A percentile compares a stretch with the other conserved stretches of the same genome.
These are phyloP conservation scores for Amniataba percoides DNA, from an alignment of 2,797 vertebrate species.

Conservation along the genomic window DNA sequence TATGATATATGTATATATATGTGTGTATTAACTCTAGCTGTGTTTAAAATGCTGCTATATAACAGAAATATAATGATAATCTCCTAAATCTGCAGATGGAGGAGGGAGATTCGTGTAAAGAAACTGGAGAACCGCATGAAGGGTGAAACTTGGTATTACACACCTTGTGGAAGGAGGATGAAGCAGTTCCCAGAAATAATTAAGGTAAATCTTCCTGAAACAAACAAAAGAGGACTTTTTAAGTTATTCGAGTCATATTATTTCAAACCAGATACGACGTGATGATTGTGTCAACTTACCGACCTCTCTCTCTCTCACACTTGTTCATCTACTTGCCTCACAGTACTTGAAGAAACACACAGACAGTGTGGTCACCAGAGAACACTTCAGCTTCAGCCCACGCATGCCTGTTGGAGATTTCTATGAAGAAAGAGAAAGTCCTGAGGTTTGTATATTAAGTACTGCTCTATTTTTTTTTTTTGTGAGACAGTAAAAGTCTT, in stretches of 20 bases:
- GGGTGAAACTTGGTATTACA: conserved; percentile 98
- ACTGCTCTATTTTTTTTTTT: background rate
- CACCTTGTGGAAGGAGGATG: conserved; percentile 96
- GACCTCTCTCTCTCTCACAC: background rate
- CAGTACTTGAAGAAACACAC: conserved; percentile 94
- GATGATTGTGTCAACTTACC: background rate
- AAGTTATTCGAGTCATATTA: background rate
- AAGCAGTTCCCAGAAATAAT: conserved; percentile 98
- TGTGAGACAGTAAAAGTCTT: background rate
- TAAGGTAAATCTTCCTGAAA: conserved; percentile 85
- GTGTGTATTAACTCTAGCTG: too few species aligned
- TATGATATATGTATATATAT: too few species aligned
- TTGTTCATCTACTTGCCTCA: background rate
- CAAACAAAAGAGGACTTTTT: background rate
- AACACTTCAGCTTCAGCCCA: conserved; percentile 99
- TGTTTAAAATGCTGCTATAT: background rate
- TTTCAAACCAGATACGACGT: background rate
- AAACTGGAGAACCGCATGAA: conserved; percentile 93
- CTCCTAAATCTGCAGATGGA: conserved; percentile 86
- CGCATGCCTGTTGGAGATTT: conserved; percentile 98
- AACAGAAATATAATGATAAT: conserved; percentile 1
- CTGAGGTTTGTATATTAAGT: conserved; percentile 85
- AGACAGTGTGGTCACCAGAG: conserved; percentile 89
- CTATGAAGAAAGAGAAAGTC: conserved; percentile 93
- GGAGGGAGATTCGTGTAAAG: conserved; percentile 93